Conservation (phyloP, 2,113 vertebrate species). For the Psettodes erumei region DNA sequence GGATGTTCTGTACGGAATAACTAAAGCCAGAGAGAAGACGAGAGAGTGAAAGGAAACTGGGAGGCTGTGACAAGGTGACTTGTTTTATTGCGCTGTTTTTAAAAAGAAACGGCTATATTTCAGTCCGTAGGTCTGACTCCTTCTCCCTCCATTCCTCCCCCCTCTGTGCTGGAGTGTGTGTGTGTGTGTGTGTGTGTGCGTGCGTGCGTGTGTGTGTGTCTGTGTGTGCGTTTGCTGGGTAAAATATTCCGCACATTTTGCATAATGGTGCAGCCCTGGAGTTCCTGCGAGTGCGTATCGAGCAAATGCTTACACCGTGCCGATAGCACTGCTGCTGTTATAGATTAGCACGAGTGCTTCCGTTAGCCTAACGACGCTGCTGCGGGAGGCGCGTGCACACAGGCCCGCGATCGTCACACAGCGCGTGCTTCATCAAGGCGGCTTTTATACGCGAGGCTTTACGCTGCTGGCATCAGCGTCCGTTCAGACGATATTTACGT, state of each 20-base stretch:
- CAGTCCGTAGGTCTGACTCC: slow-evolving; percentile 24
- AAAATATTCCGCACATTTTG: slow-evolving; percentile 54
- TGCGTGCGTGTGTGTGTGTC: slow-evolving; percentile 2
- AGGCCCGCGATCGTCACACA: not conserved
- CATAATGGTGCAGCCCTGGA: slow-evolving; percentile 47
- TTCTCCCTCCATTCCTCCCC: slow-evolving; percentile 13
- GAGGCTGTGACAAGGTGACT: slow-evolving; percentile 45
- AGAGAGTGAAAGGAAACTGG: slow-evolving; percentile 15
- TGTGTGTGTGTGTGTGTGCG: not conserved
- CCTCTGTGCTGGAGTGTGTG: not conserved
- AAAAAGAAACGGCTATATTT: slow-evolving; percentile 41
- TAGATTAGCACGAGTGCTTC: slow-evolving; percentile 47
- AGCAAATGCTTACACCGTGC: slow-evolving; percentile 39
- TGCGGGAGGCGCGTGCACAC: slow-evolving; percentile 27
- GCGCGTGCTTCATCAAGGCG: not conserved
- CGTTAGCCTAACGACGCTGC: slow-evolving; percentile 55
- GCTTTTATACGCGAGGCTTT: not conserved
- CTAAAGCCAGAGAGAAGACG: slow-evolving; percentile 28
- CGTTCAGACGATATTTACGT: not conserved
- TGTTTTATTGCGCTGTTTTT: slow-evolving; percentile 49
- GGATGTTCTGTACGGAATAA: slow-evolving; percentile 40
- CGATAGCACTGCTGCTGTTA: slow-evolving; percentile 50
- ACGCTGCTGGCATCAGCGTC: not conserved
- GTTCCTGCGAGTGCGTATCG: slow-evolving; percentile 48
- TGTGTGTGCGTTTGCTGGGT: not conserved